phyloP scores from a whole-genome alignment of 2,888 invertebrate genomes.

The Hymenopus coronatus region DNA sequence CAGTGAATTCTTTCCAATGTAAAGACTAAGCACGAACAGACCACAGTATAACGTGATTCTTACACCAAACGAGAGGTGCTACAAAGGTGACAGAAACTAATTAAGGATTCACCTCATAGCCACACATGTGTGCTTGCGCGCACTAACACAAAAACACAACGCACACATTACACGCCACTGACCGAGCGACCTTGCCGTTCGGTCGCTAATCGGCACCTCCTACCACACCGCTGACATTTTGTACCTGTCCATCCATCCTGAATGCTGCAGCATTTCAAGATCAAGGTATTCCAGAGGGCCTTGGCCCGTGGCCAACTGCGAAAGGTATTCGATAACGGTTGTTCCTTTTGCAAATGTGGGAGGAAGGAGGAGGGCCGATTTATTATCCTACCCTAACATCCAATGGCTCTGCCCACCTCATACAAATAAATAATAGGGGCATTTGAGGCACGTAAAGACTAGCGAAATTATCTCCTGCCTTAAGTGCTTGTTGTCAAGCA shows the following conservation, averaged over 20 bases:
- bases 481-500: background rate
- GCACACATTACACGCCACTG: background rate
- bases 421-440: background rate
- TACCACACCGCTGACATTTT: background rate
- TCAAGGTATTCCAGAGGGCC: background rate
- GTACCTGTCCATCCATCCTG: background rate
- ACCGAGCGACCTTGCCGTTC: background rate
- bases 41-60: too few species aligned
- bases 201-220: background rate
- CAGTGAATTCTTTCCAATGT: too few species aligned
- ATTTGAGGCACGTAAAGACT: background rate
- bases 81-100: too few species aligned
- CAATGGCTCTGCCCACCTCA: background rate
- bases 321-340: background rate
- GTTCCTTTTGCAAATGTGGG: background rate
- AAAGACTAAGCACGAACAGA: too few species aligned
- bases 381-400: background rate
- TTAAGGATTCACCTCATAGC: too few species aligned
- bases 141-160: background rate
- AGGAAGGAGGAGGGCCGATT: background rate
- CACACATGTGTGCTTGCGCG: too few species aligned
- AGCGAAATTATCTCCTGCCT: background rate
- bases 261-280: background rate
- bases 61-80: too few species aligned
- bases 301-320: background rate